Conservation (phyloP, 2,797 vertebrate species). For the Silurus lanzhouensis region DNA sequence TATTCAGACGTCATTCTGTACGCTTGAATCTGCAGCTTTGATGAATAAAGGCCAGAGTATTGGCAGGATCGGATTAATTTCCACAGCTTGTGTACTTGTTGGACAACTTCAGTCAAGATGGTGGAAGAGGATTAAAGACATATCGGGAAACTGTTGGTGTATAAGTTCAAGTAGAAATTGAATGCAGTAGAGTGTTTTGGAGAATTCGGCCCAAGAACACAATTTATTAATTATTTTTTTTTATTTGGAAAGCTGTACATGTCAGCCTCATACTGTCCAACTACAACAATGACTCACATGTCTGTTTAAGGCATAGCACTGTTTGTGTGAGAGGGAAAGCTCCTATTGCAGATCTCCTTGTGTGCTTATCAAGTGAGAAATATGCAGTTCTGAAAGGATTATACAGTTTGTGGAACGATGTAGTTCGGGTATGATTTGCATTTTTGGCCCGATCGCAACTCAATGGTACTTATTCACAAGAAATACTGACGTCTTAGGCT, state of each 20-base stretch:
- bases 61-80: constrained; percentile 3
- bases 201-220: not conserved
- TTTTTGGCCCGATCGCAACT: not conserved
- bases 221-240: too few relatives aligned
- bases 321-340: not conserved
- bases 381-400: not conserved
- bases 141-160: not conserved
- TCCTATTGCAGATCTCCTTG: not conserved
- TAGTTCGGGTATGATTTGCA: not conserved
- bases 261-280: not conserved
- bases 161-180: not conserved
- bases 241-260: not conserved
- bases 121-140: not conserved
- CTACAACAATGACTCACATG: not conserved
- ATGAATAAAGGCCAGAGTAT: not conserved
- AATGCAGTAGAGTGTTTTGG: not conserved
- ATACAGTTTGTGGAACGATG: not conserved
- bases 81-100: not conserved
- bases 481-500: not conserved
- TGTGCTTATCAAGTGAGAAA: not conserved
- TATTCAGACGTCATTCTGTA: not conserved
- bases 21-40: not conserved
- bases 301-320: not conserved
- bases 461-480: not conserved
- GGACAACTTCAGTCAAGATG: not conserved